Conservation (phyloP, 1,140 invertebrate species). For the Orchestia grillus region DNA sequence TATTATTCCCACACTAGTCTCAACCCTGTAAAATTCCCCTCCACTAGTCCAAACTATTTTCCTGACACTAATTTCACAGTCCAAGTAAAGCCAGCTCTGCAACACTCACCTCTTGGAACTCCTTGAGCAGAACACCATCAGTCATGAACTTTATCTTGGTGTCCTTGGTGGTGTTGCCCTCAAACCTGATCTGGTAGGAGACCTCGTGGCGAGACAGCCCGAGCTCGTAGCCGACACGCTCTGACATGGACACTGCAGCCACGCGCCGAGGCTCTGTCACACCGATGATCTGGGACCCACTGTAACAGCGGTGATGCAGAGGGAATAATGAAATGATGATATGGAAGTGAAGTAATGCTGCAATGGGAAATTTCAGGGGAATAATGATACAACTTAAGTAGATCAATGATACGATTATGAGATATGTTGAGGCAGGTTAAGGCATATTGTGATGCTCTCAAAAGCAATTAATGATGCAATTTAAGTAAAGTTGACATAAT, state of each 20-base stretch:
- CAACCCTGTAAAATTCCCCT: no score
- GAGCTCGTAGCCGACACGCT: slow-evolving; percentile 92
- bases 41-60: no score
- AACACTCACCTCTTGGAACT: slow-evolving; percentile 71
- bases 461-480: neutral
- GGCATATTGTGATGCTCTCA: no score
- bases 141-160: slow-evolving; percentile 99
- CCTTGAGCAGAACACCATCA: slow-evolving; percentile 97
- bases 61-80: no score
- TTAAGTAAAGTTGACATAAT: neutral
- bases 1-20: no score
- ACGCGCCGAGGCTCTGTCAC: slow-evolving; percentile 97
- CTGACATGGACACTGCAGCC: slow-evolving; percentile 96
- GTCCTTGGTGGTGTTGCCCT: slow-evolving; percentile 89
- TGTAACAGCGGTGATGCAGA: neutral
- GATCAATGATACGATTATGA: no score
- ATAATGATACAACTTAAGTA: no score
- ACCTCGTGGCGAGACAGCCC: slow-evolving; percentile 84
- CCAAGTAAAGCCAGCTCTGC: no score
- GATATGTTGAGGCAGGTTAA: no score
- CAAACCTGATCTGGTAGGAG: slow-evolving; percentile 97
- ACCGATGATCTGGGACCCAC: slow-evolving; percentile 81
- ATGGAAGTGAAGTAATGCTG: no score
- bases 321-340: no score
- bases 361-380: no score